These are phyloP conservation scores for Cantharis nigra DNA, from an alignment of 2,888 invertebrate genomes.

Conservation along the genomic window DNA sequence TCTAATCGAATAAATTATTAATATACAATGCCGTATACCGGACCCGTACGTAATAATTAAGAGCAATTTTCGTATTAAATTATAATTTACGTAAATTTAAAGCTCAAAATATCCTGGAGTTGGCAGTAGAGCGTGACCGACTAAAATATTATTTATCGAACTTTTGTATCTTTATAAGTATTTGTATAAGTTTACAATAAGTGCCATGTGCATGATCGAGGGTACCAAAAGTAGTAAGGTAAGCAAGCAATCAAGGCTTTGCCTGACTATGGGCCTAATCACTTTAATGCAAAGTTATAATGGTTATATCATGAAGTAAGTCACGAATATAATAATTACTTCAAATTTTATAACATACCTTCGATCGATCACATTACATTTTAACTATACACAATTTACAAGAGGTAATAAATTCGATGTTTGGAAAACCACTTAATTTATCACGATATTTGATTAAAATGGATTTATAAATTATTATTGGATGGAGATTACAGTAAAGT, in stretches of 20 bases:
- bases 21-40: background rate
- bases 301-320: constrained; percentile 32
- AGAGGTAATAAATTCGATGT: background rate
- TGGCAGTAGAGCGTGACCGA: constrained; percentile 32
- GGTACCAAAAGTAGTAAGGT: constrained; percentile 24
- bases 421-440: background rate
- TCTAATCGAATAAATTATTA: background rate
- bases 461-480: background rate
- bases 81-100: background rate
- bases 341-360: constrained; percentile 27
- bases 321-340: constrained; percentile 37
- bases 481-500: background rate
- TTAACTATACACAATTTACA: background rate
- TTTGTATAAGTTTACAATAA: constrained; percentile 31
- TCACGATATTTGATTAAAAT: background rate
- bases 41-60: background rate
- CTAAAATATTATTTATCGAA: constrained; percentile 34
- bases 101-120: constrained; percentile 22
- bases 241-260: constrained; percentile 38
- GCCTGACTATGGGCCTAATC: constrained; percentile 37
- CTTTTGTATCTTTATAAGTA: constrained; percentile 31
- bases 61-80: background rate
- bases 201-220: constrained; percentile 29
- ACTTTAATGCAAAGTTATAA: constrained; percentile 26
- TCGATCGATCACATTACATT: background rate